phyloP scores from a whole-genome alignment of 2,113 vertebrate species.

The Coptodon rendalli region DNA sequence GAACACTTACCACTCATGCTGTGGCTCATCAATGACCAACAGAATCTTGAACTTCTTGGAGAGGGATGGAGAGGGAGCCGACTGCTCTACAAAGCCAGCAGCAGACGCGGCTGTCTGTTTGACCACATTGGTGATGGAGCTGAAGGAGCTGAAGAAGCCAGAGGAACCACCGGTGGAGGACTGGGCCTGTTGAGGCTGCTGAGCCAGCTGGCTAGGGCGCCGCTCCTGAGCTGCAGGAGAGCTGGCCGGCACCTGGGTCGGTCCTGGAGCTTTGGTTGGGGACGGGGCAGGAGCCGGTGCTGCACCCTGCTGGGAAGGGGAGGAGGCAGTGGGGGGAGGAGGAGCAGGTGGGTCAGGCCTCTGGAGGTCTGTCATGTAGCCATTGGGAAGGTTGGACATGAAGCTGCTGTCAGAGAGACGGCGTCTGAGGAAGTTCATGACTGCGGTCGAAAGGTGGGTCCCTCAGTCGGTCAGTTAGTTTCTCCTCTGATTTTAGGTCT shows the following conservation, averaged over 20 bases:
- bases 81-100: conserved; percentile 80
- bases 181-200: conserved; percentile 56
- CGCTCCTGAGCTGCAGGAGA: conserved; percentile 54
- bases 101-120: conserved; percentile 88
- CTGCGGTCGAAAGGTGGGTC: conserved; percentile 54
- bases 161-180: conserved; percentile 52
- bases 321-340: conserved; percentile 62
- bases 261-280: conserved; percentile 40
- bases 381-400: conserved; percentile 94
- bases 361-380: conserved; percentile 95
- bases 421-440: conserved; percentile 95
- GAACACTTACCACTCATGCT: conserved; percentile 87
- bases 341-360: conserved; percentile 69
- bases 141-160: conserved; percentile 85
- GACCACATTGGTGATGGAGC: conserved; percentile 90
- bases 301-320: conserved; percentile 62
- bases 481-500: not conserved
- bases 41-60: conserved; percentile 88
- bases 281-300: conserved; percentile 66
- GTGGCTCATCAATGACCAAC: conserved; percentile 88
- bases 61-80: conserved; percentile 48
- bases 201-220: conserved; percentile 22
- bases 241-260: conserved; percentile 35
- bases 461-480: not conserved
- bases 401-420: conserved; percentile 97